Evolutionary conservation across 1,140 invertebrate genomes (phyloP), one percentile per base, ranked within the genome.

Genomic region (Diorhabda sublineata): DNA sequence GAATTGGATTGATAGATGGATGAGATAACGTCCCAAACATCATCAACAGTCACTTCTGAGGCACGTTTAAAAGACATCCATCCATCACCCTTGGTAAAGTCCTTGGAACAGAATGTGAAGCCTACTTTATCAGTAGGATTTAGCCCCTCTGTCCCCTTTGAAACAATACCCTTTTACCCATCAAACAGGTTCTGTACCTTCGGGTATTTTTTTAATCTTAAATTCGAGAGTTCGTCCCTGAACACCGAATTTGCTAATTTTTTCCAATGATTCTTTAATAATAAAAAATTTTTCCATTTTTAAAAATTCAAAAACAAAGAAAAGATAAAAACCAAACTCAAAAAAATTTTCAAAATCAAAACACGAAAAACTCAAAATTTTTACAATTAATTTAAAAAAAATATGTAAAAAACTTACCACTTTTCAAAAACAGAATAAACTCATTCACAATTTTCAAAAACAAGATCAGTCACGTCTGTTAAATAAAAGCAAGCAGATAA

Each of bases 1-100:
- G 45, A 61, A 59, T 43, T 67, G 7, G 58, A 61, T 42, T 67
- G 45, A n/a, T 67, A 67, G 5, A 67, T 42, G 43, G 7, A 26
- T 26, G 9, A 45, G 6, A 67, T 67, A 5, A 45, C 5, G 11
- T 67, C 58, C 9, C 66, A 61, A 8, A 67, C 45, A 9, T 61
- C 66, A 4, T 60, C 66, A 26, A 45, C 45, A 42, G 44, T 61
- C 3, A 67, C 47, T n/a, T 61, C 4, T 2, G 56, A 7, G 8
- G 47, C 66, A 5, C 6, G 3, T 26, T 45, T 8, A 26, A 67
- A 67, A 11, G 11, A 3, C 8, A 67, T 52, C 66, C 58, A 61
- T 3, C 45, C 66, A 9, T 2, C 43, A 8, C 66, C 66, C 44
- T n/a, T 41, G n/a, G 1, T n/a, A 42, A 67, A 67, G 41, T 67